Percentiles rank a stretch among this genome's conserved stretches.
Evolutionary conservation across 2,888 invertebrate genomes (phyloP).

Genomic region (Andrena bucephala): DNA sequence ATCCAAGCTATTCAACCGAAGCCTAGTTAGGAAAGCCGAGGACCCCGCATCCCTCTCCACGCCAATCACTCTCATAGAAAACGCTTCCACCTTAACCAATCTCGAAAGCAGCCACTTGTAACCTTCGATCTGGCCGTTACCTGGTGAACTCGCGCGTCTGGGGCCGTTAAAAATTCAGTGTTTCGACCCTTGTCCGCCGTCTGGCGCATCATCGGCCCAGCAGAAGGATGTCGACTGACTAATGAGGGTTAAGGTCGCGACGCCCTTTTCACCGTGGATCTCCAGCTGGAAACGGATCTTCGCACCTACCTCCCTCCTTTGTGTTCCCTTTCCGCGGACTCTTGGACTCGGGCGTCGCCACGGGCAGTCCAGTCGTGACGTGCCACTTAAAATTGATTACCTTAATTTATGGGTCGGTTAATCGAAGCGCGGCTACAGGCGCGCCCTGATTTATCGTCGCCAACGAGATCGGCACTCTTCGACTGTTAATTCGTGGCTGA

Average conservation of each 20-base stretch:
- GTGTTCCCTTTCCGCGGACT: constrained; percentile 36
- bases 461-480: constrained; percentile 38
- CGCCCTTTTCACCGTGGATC: constrained; percentile 53
- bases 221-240: constrained; percentile 57
- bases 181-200: constrained; percentile 38
- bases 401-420: constrained; percentile 66
- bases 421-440: constrained; percentile 55
- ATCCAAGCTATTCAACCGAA: background rate
- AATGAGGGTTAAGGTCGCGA: constrained; percentile 67
- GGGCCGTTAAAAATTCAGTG: constrained; percentile 24
- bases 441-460: constrained; percentile 53
- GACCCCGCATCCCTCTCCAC: no score
- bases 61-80: background rate
- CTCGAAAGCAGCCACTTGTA: background rate
- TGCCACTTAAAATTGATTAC: constrained; percentile 65
- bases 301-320: constrained; percentile 39
- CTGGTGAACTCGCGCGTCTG: constrained; percentile 13
- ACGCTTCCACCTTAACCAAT: background rate
- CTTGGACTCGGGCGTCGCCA: constrained; percentile 21
- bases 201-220: constrained; percentile 46
- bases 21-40: background rate
- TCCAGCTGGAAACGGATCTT: constrained; percentile 49
- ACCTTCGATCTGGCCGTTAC: constrained; percentile 4
- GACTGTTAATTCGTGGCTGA: constrained; percentile 32
- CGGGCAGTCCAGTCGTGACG: constrained; percentile 51